Evolutionary conservation across 2,888 invertebrate species (phyloP), one percentile per base, ranked within the genome.

Genomic region (Trachelus stipa): DNA sequence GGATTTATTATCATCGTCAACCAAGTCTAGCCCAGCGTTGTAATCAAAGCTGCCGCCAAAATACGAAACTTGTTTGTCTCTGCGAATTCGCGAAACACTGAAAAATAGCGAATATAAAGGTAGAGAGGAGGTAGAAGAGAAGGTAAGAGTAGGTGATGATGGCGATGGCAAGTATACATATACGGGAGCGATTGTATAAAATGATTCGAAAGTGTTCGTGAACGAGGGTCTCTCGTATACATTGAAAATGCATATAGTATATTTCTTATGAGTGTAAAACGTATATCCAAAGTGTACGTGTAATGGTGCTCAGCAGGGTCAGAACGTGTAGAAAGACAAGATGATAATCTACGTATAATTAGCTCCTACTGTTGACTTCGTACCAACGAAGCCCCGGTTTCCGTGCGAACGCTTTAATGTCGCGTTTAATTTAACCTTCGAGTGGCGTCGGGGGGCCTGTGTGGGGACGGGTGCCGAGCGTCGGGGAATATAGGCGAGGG

Each of bases 271-370:
- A 56, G 56, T 56, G 56, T 56, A 23, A 9, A 56, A 56, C 9
- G 56, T 56, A 23, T 56, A 56, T 56, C 56, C 56, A 56, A 9
- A 56, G 56, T 9, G 23, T 23, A 23, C 9, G 23, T 31, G 77
- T 56, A 75, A 33, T 71, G 71, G 56, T 75, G 76, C 77, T 74
- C 77, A 73, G 56, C 79, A 79, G 83, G 82, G 82, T 83, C 82
- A 83, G 79, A 78, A 76, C 75, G 77, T 78, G 82, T 82, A 77
- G 81, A 81, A 77, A 79, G 80, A 78, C 82, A 79, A 84, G 87
- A 87, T 86, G 87, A 82, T 86, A 85, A 87, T 86, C 86, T 83
- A 80, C 80, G 79, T 81, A 83, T 85, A 86, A 87, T 87, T 85
- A 87, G 85, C 86, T 83, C 81, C 82, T 82, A 83, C 83, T 79